Percentiles rank a stretch among this genome's conserved stretches.
phyloP scores from a whole-genome alignment of 2,797 vertebrate genomes.

The Eupleurogrammus muticus region DNA sequence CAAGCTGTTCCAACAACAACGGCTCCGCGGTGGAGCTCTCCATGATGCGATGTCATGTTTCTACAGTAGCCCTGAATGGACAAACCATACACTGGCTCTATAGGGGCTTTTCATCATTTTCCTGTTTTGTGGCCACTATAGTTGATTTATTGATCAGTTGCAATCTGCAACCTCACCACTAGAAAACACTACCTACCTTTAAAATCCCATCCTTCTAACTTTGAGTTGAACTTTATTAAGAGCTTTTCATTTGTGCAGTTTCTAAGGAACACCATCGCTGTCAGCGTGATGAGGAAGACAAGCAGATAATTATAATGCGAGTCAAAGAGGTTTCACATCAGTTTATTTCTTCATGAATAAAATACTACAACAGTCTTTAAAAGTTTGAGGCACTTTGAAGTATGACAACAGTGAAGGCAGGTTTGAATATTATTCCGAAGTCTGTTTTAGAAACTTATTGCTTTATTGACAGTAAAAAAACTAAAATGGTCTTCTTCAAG shows the following conservation, averaged over 20 bases:
- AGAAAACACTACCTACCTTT: background rate
- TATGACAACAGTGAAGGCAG: conserved; percentile 70
- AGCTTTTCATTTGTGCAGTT: background rate
- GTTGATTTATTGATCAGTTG: too few species aligned
- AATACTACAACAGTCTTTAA: conserved; percentile 75
- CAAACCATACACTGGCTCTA: too few species aligned
- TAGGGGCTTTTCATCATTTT: too few species aligned
- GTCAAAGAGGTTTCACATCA: conserved; percentile 53
- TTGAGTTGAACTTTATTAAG: background rate
- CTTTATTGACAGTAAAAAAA: conserved; percentile 47
- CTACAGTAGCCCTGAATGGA: too few species aligned
- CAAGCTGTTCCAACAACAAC: too few species aligned
- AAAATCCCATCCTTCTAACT: background rate
- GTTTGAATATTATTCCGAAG: conserved; percentile 65
- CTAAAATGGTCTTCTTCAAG: conserved; percentile 38
- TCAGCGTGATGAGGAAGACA: conserved; percentile 3
- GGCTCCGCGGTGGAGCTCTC: too few species aligned
- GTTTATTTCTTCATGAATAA: conserved; percentile 73
- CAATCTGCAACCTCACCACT: too few species aligned
- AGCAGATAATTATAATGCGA: conserved; percentile 17
- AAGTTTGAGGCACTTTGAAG: conserved; percentile 80
- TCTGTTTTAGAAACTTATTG: conserved; percentile 47
- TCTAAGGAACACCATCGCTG: background rate
- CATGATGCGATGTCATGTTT: too few species aligned
- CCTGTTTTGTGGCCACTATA: too few species aligned